A percentile compares a stretch with the other conserved stretches of the same genome.
Conservation (phyloP, 2,888 invertebrate species). For the Lithophane semibrunnea region DNA sequence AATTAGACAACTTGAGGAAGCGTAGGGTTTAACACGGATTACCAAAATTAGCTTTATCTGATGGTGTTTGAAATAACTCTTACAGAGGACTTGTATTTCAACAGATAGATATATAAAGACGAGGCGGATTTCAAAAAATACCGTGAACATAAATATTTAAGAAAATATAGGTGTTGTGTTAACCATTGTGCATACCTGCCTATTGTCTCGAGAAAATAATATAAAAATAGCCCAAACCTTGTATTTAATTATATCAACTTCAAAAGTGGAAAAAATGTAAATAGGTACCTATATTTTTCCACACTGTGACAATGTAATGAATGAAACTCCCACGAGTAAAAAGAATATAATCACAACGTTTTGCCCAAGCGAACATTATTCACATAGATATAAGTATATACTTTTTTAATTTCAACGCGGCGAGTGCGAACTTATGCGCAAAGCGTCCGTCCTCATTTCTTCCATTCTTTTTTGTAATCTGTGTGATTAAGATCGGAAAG, state of each 20-base stretch:
- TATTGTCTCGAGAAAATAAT: not conserved
- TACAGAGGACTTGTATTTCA: not conserved
- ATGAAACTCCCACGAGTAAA: slow-evolving; percentile 22
- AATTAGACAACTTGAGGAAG: slow-evolving; percentile 11
- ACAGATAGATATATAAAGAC: not conserved
- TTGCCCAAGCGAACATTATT: slow-evolving; percentile 21
- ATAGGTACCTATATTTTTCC: not conserved
- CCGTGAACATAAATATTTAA: not conserved
- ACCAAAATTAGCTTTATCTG: not conserved
- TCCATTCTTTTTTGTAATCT: slow-evolving; percentile 24
- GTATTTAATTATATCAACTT: not conserved
- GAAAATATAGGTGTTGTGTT: not conserved
- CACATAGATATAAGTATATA: slow-evolving; percentile 12
- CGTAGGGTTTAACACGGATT: not conserved
- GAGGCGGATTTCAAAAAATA: not conserved
- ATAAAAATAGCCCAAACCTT: not conserved
- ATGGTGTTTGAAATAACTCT: not conserved
- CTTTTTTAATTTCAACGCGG: slow-evolving; percentile 38
- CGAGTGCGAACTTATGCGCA: slow-evolving; percentile 36
- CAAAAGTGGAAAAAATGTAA: not conserved
- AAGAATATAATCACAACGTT: slow-evolving; percentile 11
- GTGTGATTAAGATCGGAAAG: slow-evolving; percentile 29
- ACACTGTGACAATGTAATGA: slow-evolving; percentile 5
- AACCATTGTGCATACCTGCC: not conserved
- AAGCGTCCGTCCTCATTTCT: slow-evolving; percentile 21